A percentile compares a stretch with the other conserved stretches of the same genome.
Evolutionary conservation across 92 coral and sea anemone genomes (phyloP).

Genomic region (Meandrina meandrites): DNA sequence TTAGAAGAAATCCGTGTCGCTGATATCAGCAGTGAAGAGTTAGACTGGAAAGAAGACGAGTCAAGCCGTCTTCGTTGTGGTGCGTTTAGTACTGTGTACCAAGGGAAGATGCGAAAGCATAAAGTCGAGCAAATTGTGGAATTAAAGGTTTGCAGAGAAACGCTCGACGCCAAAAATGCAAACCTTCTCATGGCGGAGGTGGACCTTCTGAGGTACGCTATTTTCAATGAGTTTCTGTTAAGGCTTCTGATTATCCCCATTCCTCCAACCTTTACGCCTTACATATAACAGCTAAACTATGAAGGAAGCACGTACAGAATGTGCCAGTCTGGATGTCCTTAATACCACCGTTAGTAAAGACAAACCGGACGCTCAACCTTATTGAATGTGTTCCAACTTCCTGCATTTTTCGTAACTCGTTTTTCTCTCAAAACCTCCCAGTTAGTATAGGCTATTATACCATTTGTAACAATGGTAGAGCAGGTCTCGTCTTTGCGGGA

Average conservation of each 20-base stretch:
- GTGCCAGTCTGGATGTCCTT: too few relatives aligned
- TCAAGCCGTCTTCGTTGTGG: slow-evolving; percentile 38
- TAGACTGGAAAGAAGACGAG: slow-evolving; percentile 19
- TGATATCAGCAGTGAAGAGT: slow-evolving; percentile 21
- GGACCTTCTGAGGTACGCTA: slow-evolving; percentile 29
- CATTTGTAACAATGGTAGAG: too few relatives aligned
- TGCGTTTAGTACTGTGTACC: slow-evolving; percentile 45
- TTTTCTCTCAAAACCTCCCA: too few relatives aligned
- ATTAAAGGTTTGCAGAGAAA: slow-evolving; percentile 24
- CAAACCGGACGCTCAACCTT: too few relatives aligned
- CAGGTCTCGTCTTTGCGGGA: too few relatives aligned
- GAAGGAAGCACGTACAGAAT: not conserved
- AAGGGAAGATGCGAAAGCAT: slow-evolving; percentile 33
- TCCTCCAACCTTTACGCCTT: not conserved
- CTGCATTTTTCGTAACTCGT: too few relatives aligned
- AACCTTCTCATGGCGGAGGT: slow-evolving; percentile 12
- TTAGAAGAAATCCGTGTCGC: slow-evolving; percentile 20
- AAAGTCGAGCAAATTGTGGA: slow-evolving; percentile 28
- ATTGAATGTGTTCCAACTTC: too few relatives aligned
- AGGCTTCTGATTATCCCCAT: too few relatives aligned
- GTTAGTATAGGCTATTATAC: too few relatives aligned
- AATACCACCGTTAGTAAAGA: too few relatives aligned
- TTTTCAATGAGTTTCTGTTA: not conserved
- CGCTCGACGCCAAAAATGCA: slow-evolving; percentile 23
- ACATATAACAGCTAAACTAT: not conserved